These are phyloP conservation scores for Eucriotettix oculatus DNA, from an alignment of 2,888 invertebrate genomes.

Conservation along the genomic window DNA sequence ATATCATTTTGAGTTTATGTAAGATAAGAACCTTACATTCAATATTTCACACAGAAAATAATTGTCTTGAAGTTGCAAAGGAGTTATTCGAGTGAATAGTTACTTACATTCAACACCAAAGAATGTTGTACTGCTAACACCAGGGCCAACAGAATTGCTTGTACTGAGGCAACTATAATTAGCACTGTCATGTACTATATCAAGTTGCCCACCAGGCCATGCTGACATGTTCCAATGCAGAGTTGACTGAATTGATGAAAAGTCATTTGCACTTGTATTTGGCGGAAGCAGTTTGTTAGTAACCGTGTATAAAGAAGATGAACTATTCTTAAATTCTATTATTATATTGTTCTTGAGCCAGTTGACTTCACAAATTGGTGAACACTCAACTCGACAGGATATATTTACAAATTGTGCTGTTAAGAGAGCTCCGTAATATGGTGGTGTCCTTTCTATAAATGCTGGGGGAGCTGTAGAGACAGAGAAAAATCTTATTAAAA, in stretches of 20 bases:
- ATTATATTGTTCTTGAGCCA: constrained; percentile 68
- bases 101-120: constrained; percentile 82
- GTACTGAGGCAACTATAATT: constrained; percentile 73
- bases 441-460: constrained; percentile 67
- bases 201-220: constrained; percentile 63
- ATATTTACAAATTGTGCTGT: constrained; percentile 50
- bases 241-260: constrained; percentile 73
- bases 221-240: constrained; percentile 77
- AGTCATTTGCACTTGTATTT: constrained; percentile 66
- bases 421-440: constrained; percentile 37
- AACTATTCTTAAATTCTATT: constrained; percentile 32
- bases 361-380: constrained; percentile 65
- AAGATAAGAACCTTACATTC: too few species aligned
- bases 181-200: constrained; percentile 58
- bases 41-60: too few species aligned
- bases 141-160: constrained; percentile 56
- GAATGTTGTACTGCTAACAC: constrained; percentile 67
- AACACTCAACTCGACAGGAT: constrained; percentile 78
- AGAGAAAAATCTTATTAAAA: too few species aligned
- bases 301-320: constrained; percentile 6
- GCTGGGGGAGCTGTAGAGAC: constrained; percentile 59
- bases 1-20: too few species aligned
- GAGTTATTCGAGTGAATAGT: too few species aligned
- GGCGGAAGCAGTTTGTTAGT: constrained; percentile 49
- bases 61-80: too few species aligned